Base-by-base conservation (phyloP, 1,140 invertebrate species). In the Colletes latitarsis region DNA sequence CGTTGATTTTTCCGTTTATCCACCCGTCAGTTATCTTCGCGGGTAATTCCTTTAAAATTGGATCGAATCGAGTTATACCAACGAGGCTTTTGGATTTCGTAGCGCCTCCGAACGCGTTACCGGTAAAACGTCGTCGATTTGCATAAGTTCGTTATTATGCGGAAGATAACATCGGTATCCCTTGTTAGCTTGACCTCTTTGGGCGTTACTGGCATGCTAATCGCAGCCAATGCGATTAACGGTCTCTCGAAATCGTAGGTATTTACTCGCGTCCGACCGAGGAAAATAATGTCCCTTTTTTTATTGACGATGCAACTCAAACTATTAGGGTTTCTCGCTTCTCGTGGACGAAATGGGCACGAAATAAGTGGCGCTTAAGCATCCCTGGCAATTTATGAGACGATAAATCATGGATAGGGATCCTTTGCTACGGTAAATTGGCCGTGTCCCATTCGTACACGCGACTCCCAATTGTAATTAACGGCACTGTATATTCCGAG, bases 401-500 rank as follows among this genome's bases (percentile, higher is more conserved):
- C 79, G 83, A 93, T 93, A 89, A 92, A 93, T 93, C 91, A 92
- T 92, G 82, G 82, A 79, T 64, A 55, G 81, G 58, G 82, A 88
- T 82, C 89, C 87, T 92, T 91, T 89, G 90, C 73, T 76, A 91
- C 88, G 90, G 88, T 90, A 94, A 93, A 94, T 94, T 94, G 94
- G 92, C 77, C 81, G 68, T 89, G 89, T 89, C 89, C 79, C 75
- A 82, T 89, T 88, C 77, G 89, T 84, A 88, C 85, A 81, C 81
- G 86, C 83, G 87, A 90, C 87, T 91, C 90, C 89, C 88, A 83
- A 72, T 82, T 82, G 91, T 92, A 93, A 93, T 93, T 93, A 93
- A 92, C 91, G 89, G 88, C 86, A 90, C 89, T 92, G 91, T 93
- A 93, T 92, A 91, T 94, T 93, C 89, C 75, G 77, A 82, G 74